These are phyloP conservation scores for Macrotrachela quadricornifera DNA, from an alignment of 1,140 invertebrate genomes.

Conservation along the genomic window DNA sequence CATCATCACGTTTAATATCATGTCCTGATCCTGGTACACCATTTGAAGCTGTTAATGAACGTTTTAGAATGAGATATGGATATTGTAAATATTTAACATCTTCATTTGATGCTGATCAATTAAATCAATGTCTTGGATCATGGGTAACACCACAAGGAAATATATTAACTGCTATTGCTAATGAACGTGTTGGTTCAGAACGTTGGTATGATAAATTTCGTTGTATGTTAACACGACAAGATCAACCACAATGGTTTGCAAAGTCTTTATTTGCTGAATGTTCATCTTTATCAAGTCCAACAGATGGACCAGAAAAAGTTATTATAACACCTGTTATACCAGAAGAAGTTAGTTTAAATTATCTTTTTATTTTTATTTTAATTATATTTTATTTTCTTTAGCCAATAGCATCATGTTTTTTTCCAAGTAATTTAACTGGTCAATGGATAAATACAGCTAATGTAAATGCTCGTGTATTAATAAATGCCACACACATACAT, in stretches of 20 bases:
- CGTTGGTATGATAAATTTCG: constrained; percentile 6
- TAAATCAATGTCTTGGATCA: constrained; percentile 3
- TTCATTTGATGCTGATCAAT: neutral
- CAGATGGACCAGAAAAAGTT: constrained; percentile 3
- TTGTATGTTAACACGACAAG: constrained; percentile 6
- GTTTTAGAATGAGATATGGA: constrained; percentile 4
- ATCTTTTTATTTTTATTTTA: too few relatives aligned
- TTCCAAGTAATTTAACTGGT: constrained; percentile 7
- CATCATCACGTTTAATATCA: neutral
- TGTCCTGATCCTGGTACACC: constrained; percentile 7
- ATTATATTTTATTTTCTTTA: too few relatives aligned
- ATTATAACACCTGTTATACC: constrained; percentile 6
- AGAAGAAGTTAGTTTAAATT: neutral
- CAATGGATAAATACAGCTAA: constrained; percentile 9
- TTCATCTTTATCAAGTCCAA: constrained; percentile 2
- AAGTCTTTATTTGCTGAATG: constrained; percentile 6
- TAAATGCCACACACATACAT: constrained; percentile 5
- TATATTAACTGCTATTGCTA: constrained; percentile 5
- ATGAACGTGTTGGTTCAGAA: constrained; percentile 2
- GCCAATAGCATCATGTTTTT: neutral
- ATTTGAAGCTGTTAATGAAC: constrained; percentile 5
- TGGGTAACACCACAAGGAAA: constrained; percentile 6
- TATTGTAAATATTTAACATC: constrained; percentile 3
- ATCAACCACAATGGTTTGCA: constrained; percentile 6
- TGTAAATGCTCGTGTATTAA: constrained; percentile 4